Evolutionary conservation across 2,797 vertebrate species (phyloP).

Genomic region (Hippoglossus hippoglossus): DNA sequence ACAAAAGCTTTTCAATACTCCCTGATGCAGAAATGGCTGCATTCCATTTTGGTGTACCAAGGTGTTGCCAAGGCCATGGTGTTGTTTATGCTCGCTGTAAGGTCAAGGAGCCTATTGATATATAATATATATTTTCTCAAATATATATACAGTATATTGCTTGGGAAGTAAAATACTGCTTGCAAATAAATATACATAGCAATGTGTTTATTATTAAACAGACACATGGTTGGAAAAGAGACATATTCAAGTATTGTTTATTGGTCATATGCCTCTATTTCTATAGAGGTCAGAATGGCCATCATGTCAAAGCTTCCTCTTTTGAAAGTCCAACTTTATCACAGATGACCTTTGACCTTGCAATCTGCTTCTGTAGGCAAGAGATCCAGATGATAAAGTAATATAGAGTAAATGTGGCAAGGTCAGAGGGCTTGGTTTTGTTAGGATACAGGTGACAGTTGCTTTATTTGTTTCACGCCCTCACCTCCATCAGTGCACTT

Average conservation of each 20-base stretch:
- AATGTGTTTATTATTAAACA: too few relatives aligned
- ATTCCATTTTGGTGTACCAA: neutral
- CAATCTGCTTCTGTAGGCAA: neutral
- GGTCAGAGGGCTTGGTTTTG: constrained; percentile 14
- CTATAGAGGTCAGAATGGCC: neutral
- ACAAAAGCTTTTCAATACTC: neutral
- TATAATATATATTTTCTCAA: too few relatives aligned
- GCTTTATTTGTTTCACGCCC: neutral
- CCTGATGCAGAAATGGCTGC: neutral
- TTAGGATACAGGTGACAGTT: neutral
- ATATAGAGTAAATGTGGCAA: constrained; percentile 6
- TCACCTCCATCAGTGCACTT: constrained; percentile 32
- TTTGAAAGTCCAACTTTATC: neutral
- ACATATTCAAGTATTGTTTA: neutral
- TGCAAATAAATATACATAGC: too few relatives aligned
- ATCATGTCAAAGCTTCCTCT: neutral
- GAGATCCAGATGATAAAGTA: neutral
- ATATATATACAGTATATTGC: too few relatives aligned
- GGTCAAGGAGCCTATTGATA: neutral
- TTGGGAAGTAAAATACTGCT: neutral
- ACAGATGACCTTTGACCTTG: neutral
- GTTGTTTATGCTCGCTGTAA: neutral
- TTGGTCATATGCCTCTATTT: neutral
- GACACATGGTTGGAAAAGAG: neutral
- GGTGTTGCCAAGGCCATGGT: neutral